Percentiles rank a stretch among this genome's conserved stretches.
Conservation (phyloP, 2,113 vertebrate genomes). For the Felis chaus region DNA sequence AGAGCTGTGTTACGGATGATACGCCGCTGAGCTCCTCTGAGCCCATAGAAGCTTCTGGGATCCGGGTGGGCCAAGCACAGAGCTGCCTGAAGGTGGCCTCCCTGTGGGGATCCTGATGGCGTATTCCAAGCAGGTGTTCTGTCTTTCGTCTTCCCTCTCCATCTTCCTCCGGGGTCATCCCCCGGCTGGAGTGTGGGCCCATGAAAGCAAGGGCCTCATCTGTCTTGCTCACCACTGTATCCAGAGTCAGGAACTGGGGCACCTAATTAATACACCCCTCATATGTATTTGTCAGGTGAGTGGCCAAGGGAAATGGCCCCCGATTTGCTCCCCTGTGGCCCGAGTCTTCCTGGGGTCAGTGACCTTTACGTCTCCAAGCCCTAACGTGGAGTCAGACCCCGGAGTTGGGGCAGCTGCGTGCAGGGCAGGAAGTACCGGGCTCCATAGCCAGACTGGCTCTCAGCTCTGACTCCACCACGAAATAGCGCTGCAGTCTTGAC, state of each 20-base stretch:
- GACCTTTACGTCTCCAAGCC: not conserved
- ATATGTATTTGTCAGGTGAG: not conserved
- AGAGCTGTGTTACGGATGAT: not conserved
- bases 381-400: not conserved
- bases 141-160: not conserved
- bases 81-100: not conserved
- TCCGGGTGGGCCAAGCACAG: not conserved
- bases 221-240: not conserved
- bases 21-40: no score
- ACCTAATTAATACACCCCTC: no score
- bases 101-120: not conserved
- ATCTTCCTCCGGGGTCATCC: not conserved
- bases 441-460: not conserved
- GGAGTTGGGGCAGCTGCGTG: no score
- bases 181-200: not conserved
- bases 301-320: not conserved
- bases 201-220: no score
- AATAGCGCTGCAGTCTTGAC: accelerated
- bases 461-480: not conserved
- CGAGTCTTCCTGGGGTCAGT: not conserved
- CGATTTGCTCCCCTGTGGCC: not conserved
- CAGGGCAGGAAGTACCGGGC: not conserved
- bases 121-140: accelerated
- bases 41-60: not conserved
- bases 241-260: not conserved